Base-by-base conservation (phyloP, 2,797 vertebrate species). In the Notolabrus celidotus region DNA sequence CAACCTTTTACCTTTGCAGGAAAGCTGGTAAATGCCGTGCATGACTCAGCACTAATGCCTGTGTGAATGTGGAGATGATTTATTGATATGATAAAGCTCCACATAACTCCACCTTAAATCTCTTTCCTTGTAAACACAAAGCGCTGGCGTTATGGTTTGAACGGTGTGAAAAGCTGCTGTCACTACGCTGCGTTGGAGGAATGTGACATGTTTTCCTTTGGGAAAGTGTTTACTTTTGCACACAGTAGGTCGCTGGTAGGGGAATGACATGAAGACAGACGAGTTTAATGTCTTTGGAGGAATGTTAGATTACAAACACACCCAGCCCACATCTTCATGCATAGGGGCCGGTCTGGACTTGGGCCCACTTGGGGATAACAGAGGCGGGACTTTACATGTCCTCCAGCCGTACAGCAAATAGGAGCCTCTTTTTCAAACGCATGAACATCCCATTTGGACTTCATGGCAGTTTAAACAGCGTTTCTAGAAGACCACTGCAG, bases 131-230 rank as follows among this genome's bases (percentile, higher is more conserved):
- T 12, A 46, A n/a, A 20, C 43, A 39, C 55, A 38, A 27, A 36
- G 52, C 0, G 1, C 20, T 23, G 9, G 4, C 25, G 14, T 42
- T 38, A 49, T 5, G 2, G 29, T 15, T 4, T 49, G 2, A 10
- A 16, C n/a, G 15, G 15, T 22, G 64, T 27, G 47, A n/a, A 9
- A 25, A 14, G 12, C 11, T 29, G 46, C 56, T 15, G 62, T 51
- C 33, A 20, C 16, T 0, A 12, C 1, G 20, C 12, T 71, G 65
- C 66, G 0, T 66, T 57, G 0, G 0, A 73, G 82, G 77, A 89
- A 83, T 87, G 82, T 62, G 59, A 53, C 75, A 14, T 38, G 66
- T 77, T 79, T 55, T 77, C 39, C 47, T 84, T 66, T 2, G 5
- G n/a, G 11, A 42, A 16, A 34, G 16, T 31, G 41, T 77, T 72